Conservation (phyloP, 2,113 vertebrate species). For the Rhegmatorhina hoffmannsi region DNA sequence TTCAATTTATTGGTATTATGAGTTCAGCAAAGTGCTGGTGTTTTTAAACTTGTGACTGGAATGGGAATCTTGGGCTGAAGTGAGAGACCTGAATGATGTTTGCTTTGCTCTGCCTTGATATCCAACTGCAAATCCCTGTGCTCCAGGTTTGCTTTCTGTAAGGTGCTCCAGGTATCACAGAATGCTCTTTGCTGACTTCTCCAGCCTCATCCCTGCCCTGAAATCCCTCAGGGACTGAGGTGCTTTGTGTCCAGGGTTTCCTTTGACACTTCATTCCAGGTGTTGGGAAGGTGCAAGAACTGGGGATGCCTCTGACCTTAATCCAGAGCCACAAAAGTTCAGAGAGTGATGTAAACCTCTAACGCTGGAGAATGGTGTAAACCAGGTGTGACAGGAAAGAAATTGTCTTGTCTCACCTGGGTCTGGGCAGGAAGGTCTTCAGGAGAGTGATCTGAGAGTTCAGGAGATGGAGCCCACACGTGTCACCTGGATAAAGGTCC, state of each 20-base stretch:
- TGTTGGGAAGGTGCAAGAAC: background rate
- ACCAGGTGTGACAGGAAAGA: background rate
- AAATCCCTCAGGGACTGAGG: background rate
- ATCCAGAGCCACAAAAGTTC: background rate
- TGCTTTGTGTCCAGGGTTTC: background rate
- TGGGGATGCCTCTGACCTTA: background rate
- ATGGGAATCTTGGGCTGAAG: background rate
- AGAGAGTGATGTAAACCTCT: background rate
- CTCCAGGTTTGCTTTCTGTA: background rate
- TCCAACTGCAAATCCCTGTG: background rate
- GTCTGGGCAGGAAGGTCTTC: background rate
- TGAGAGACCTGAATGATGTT: background rate
- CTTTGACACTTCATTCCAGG: background rate
- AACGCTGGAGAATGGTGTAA: background rate
- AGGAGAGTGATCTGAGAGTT: background rate
- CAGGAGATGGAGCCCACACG: background rate
- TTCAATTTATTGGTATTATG: background rate
- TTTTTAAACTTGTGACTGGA: background rate
- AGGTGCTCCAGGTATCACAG: background rate
- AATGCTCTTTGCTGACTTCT: background rate
- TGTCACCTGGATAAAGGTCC: background rate
- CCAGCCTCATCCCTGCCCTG: background rate
- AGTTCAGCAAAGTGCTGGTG: background rate
- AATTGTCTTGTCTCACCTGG: background rate
- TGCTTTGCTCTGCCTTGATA: background rate